Conservation (phyloP, 2,888 invertebrate species). For the Rhamnusium bicolor region DNA sequence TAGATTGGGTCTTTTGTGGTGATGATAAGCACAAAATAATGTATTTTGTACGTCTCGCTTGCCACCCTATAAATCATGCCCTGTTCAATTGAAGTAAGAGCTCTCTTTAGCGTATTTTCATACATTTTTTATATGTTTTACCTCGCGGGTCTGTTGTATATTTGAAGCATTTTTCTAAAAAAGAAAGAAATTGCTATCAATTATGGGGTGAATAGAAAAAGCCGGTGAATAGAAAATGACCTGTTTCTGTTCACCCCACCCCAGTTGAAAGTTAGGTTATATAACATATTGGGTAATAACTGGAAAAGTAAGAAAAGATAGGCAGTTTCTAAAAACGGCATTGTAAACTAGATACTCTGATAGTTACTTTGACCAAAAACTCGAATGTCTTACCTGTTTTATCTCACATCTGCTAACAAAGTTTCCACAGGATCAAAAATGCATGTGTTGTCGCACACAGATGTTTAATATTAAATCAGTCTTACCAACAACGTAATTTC, state of each 20-base stretch:
- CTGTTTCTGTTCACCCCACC: too few species aligned
- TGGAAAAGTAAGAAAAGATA: background rate
- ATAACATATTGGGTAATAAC: background rate
- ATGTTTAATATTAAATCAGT: background rate
- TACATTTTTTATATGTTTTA: background rate
- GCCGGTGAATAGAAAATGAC: too few species aligned
- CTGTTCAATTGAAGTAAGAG: background rate
- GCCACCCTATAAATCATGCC: background rate
- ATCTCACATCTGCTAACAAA: background rate
- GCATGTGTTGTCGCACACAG: background rate
- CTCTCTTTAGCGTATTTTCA: background rate
- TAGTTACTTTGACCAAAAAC: background rate
- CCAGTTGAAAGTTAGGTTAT: background rate
- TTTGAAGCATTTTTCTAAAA: background rate
- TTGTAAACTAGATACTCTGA: background rate
- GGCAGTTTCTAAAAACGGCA: background rate
- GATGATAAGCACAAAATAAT: background rate
- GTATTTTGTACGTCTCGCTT: background rate
- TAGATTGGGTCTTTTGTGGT: slow-evolving; percentile 28
- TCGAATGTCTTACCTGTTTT: background rate
- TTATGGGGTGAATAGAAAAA: slow-evolving; percentile 1
- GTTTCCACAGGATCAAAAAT: background rate
- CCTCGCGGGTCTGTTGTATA: background rate
- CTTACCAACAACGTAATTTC: background rate
- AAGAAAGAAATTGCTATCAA: background rate